Base-by-base conservation (phyloP, 2,113 vertebrate genomes). In the Heterotis niloticus region DNA sequence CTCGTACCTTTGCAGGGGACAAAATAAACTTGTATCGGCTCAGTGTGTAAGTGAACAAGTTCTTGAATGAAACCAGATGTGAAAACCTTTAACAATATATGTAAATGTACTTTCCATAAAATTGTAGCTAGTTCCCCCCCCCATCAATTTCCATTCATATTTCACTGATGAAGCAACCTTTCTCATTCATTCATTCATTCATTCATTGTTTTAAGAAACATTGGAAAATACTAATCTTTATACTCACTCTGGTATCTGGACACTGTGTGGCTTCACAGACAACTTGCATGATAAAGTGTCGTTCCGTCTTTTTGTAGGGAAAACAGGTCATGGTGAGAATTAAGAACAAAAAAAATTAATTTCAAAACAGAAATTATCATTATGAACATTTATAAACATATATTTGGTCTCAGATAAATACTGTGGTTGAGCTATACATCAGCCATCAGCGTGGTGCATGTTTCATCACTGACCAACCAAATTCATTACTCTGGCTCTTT, bases 261-360 rank as follows among this genome's bases (percentile, higher is more conserved):
- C 97, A 99, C 89, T 99, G 98, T 0, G 98, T 99, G 13, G 98
- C 98, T 91, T 99, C 98, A 89, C 98, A 99, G 54, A 99, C 98
- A 78, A 99, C 98, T 91, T 99, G 98, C 98, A 99, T 99, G 90
- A 99, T 99, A 94, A 98, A 98, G 91, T 99, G 98, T 87, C 98
- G 92, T 92, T 99, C 98, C 26, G 95, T 96, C 98, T 99, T 44
- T 2, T 44, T 44, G 2, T 44, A 7, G 86, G 20, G 81, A 80
- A 11, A 17, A 17, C 64, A 82, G 80, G 66, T 75, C 72, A 52
- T 59, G 65, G 20, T 18, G 7, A 16, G 13, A 64, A 60, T 51
- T 51, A 12, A 69, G 18, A 79, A 52, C 28, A 66, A 28, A 24
- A 17, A 20, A 20, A 11, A 0, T 14, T 10, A 4, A 14, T 44